Percentiles rank a stretch among this genome's conserved stretches.
Evolutionary conservation across 2,888 invertebrate species (phyloP).

Genomic region (Nipponacmea schrenckii): DNA sequence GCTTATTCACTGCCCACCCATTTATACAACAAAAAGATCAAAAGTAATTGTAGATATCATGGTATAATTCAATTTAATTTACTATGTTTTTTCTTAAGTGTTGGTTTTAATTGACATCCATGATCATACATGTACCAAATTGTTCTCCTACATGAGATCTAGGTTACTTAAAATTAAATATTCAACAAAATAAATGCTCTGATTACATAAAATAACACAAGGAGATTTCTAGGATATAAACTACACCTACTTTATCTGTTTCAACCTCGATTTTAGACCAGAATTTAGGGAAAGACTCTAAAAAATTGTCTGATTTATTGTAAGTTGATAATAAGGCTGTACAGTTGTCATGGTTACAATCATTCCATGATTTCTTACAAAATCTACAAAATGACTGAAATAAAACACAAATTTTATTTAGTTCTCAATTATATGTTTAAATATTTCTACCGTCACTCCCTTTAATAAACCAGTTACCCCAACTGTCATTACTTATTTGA

Average conservation of each 20-base stretch:
- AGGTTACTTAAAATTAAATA: too few species aligned
- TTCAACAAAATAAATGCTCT: not conserved
- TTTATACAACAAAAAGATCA: too few species aligned
- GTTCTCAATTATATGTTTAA: not conserved
- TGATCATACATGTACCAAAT: too few species aligned
- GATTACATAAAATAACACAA: not conserved
- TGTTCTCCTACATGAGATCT: not conserved
- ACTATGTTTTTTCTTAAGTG: too few species aligned
- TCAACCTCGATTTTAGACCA: not conserved
- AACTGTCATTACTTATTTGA: too few species aligned
- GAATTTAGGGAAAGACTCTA: not conserved
- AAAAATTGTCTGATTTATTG: not conserved
- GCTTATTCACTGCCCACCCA: too few species aligned
- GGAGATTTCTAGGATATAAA: not conserved
- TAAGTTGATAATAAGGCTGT: conserved; percentile 22
- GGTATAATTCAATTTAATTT: too few species aligned
- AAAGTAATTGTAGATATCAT: too few species aligned
- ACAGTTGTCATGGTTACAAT: conserved; percentile 33
- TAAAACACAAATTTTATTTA: not conserved
- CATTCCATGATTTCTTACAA: conserved; percentile 37
- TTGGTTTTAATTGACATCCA: too few species aligned
- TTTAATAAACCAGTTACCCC: too few species aligned
- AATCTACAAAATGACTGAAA: conserved; percentile 38
- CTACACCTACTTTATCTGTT: not conserved
- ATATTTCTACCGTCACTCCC: too few species aligned